Conservation (phyloP, 2,113 vertebrate species). For the Ceuthmochares aereus region DNA sequence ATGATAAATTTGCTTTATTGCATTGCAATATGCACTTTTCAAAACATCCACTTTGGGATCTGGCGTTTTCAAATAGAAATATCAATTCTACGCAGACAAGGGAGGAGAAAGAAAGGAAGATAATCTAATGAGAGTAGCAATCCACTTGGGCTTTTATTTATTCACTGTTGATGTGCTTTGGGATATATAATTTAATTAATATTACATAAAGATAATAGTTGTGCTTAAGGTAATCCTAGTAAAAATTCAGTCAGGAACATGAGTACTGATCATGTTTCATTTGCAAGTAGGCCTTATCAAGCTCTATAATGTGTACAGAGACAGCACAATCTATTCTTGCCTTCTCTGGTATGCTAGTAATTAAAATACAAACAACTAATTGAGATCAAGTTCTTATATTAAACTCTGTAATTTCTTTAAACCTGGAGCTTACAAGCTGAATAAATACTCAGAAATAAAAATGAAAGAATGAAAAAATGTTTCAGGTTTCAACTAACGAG, state of each 20-base stretch:
- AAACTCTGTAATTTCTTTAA: background rate
- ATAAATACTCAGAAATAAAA: background rate
- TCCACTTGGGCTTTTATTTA: background rate
- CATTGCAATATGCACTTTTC: background rate
- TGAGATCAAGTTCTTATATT: background rate
- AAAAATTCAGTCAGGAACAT: background rate
- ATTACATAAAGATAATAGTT: background rate
- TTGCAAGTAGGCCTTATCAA: background rate
- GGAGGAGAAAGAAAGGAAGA: background rate
- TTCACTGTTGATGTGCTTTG: background rate
- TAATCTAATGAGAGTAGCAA: background rate
- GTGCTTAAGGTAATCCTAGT: background rate
- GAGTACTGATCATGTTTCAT: background rate
- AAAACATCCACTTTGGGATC: background rate
- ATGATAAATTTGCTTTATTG: background rate
- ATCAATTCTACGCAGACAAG: background rate
- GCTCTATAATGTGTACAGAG: background rate
- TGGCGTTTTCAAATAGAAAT: constrained; percentile 7
- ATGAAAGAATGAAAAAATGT: background rate
- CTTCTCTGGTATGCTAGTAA: background rate
- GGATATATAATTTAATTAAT: background rate
- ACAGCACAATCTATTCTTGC: background rate
- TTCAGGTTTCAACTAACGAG: background rate
- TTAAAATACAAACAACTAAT: background rate
- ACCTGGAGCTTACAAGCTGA: background rate